These are phyloP conservation scores for Syngnathus scovelli DNA, from an alignment of 2,113 vertebrate species.

Conservation along the genomic window DNA sequence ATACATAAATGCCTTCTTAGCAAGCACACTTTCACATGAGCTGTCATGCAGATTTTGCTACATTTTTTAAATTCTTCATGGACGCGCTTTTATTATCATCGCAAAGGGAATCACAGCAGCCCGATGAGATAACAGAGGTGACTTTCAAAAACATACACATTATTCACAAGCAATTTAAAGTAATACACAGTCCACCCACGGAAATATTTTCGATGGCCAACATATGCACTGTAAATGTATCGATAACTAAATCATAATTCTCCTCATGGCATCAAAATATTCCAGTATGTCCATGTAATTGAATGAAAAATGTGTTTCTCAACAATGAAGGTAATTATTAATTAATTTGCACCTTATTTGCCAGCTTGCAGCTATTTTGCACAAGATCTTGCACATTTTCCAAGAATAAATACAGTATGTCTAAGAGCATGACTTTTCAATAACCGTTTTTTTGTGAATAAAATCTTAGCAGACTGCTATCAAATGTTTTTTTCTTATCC, in stretches of 20 bases:
- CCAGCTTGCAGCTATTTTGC: too few relatives aligned
- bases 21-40: constrained; percentile 38
- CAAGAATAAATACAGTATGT: too few relatives aligned
- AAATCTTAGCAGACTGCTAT: neutral
- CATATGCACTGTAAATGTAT: neutral
- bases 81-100: constrained; percentile 37
- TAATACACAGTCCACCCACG: neutral
- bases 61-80: constrained; percentile 31
- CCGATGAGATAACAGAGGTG: constrained; percentile 23
- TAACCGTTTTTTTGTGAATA: neutral
- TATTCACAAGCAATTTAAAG: neutral
- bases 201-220: neutral
- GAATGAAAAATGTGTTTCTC: neutral
- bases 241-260: neutral
- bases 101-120: constrained; percentile 19
- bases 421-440: neutral
- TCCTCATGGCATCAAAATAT: neutral
- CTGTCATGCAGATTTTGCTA: constrained; percentile 40
- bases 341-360: too few relatives aligned
- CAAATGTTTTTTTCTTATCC: neutral
- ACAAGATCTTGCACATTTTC: too few relatives aligned
- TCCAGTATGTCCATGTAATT: neutral
- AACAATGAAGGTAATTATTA: neutral
- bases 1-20: constrained; percentile 67
- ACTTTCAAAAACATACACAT: constrained; percentile 4